Base-by-base conservation (phyloP, 2,888 invertebrate species). In the Caenorhabditis doughertyi region DNA sequence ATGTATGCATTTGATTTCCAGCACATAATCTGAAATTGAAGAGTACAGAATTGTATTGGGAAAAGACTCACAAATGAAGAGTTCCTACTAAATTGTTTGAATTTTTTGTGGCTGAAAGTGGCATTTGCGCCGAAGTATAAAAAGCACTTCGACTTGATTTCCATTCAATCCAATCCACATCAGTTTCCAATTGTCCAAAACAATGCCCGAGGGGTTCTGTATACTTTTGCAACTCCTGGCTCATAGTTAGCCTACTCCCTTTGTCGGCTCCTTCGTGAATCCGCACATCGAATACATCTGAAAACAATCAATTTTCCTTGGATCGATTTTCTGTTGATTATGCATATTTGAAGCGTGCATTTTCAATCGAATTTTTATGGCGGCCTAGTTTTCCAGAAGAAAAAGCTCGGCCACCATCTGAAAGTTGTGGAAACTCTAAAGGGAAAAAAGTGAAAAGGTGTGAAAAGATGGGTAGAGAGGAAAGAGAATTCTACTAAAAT, bases 241-340 rank as follows among this genome's bases (percentile, higher is more conserved):
- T 81, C 83, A 85, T 84, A 1, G 86, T 86, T 65, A 88, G 39
- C 47, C 83, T 49, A 7, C 79, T 82, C 51, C 86, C 88, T 39
- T 77, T 81, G 44, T 86, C 84, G 1, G 91, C 91, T 35, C 85
- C 87, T 71, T 91, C 91, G 79, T 90, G 89, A 25, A 91, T 89
- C 27, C 91, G 85, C n/a, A 91, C 83, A 76, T 90, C 91, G 77
- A 85, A 89, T 11, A 89, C 82, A 80, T 90, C 90, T 90, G 81
- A 56, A 89, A 83, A 9, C 21, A 9, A 0, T 8, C 16, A 21
- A 32, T 8, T 47, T n/a, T n/a, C n/a, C n/a, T n/a, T n/a, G n/a
- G n/a, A n/a, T n/a, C n/a, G n/a, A n/a, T n/a, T n/a, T n/a, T n/a
- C n/a, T n/a, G n/a, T n/a, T n/a, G n/a, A n/a, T n/a, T n/a, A n/a